A percentile compares a stretch with the other conserved stretches of the same genome.
phyloP scores from a whole-genome alignment of 1,140 invertebrate genomes.

The Papilio machaon region DNA sequence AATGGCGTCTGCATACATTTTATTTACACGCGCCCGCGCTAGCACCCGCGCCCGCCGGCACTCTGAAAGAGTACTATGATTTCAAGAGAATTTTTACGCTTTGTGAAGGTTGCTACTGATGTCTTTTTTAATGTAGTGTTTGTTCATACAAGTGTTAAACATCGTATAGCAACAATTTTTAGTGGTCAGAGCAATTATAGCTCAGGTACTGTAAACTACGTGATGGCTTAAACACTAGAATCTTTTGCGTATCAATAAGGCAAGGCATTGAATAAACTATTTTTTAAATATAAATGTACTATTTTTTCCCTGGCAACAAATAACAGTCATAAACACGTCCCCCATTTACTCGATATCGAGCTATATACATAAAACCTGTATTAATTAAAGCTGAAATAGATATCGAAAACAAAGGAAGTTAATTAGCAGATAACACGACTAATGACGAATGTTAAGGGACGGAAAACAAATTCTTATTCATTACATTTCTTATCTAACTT shows the following conservation, averaged over 20 bases:
- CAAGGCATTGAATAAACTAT: neutral
- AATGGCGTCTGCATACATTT: no score
- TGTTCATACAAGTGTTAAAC: no score
- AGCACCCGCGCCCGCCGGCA: no score
- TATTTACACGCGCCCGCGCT: no score
- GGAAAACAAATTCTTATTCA: neutral
- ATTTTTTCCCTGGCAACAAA: neutral
- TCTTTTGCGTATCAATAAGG: neutral
- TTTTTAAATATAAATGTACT: neutral
- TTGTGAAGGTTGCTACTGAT: no score
- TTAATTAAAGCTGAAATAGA: slow-evolving; percentile 1
- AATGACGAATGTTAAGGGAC: neutral
- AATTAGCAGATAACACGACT: slow-evolving; percentile 21
- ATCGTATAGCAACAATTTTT: no score
- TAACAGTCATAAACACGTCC: neutral
- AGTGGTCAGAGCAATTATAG: no score
- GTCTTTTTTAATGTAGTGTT: no score
- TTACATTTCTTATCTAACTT: neutral
- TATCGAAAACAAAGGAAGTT: slow-evolving; percentile 14
- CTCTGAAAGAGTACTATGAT: no score
- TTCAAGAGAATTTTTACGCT: no score
- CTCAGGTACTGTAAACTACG: no score
- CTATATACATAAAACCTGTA: neutral
- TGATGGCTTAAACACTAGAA: no score
- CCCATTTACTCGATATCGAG: neutral